Evolutionary conservation across 2,797 vertebrate species (phyloP), one percentile per base, ranked within the genome.

Genomic region (Karalla daura): DNA sequence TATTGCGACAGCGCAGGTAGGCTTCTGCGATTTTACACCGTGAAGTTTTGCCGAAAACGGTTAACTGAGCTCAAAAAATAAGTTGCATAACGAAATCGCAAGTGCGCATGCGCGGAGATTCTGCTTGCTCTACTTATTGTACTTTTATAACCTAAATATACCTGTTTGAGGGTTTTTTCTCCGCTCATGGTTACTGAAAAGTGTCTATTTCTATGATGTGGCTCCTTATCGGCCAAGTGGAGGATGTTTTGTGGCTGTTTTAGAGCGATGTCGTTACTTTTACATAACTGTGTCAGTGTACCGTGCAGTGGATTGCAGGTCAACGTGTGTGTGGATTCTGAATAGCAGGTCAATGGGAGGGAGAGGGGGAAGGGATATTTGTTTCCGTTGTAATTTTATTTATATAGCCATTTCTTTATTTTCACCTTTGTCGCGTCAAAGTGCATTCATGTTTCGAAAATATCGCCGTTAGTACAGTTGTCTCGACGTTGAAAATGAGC

Each of bases 261-360:
- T 60, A 25, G 0, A 11, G 5, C 13, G 55, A 37, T 44, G 60
- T 12, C 0, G 53, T 17, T 6, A 86, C 77, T 90, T 93, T 94
- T 92, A 92, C 88, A 86, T 91, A 93, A 93, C 88, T 93, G 91
- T 93, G 89, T 93, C 93, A 93, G 88, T 93, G 79, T 90, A 92
- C 87, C 89, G 87, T 84, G 89, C 86, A 24, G 66, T 81, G 81
- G 81, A 90, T 88, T 88, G 88, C 91, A 91, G 91, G 92, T 93
- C 92, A 93, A 88, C 90, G 82, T 90, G 90, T 89, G 84, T 88
- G 85, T 80, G 81, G 72, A 80, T 88, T 78, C 43, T 84, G 60
- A 61, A 88, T 88, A 88, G 74, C 86, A 89, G 90, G 90, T 91
- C 91, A 89, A 45, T 83, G 71, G 74, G 65, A 74, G 77, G 37